Conservation (phyloP, 1,140 invertebrate species). For the Linepithema humile region DNA sequence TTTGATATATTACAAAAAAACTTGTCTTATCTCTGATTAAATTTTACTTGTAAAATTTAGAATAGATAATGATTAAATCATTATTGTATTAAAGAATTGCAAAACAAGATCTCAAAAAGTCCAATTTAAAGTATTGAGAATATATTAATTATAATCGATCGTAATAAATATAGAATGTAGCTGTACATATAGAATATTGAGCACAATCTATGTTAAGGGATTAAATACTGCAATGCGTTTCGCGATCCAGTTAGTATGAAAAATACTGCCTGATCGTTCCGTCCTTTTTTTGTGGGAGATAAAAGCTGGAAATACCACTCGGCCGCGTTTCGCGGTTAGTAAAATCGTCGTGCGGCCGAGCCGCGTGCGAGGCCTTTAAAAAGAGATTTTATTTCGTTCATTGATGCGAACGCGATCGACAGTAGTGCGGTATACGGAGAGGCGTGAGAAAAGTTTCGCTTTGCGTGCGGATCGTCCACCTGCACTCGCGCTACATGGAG, state of each 20-base stretch:
- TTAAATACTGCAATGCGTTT: slow-evolving; percentile 27
- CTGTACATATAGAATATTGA: background rate
- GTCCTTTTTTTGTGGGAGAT: background rate
- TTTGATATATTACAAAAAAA: background rate
- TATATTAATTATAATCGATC: too few species aligned
- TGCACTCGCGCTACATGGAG: background rate
- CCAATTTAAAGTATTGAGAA: too few species aligned
- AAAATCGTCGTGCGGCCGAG: background rate
- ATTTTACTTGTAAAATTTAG: background rate
- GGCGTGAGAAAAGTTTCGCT: slow-evolving; percentile 20
- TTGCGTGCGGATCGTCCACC: slow-evolving; percentile 5
- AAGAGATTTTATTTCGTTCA: slow-evolving; percentile 39
- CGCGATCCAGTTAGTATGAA: slow-evolving; percentile 18
- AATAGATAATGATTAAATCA: background rate
- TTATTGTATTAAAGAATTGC: too few species aligned
- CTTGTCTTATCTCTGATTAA: background rate
- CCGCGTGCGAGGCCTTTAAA: background rate
- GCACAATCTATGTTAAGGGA: background rate
- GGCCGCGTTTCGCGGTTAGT: background rate
- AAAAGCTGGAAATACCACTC: slow-evolving; percentile 21
- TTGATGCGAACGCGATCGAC: slow-evolving; percentile 25
- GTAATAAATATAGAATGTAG: background rate
- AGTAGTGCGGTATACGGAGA: background rate
- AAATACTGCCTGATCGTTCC: background rate
- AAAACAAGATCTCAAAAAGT: too few species aligned